These are phyloP conservation scores for Papio anubis DNA, from an alignment of 2,113 vertebrate species.

Conservation along the genomic window DNA sequence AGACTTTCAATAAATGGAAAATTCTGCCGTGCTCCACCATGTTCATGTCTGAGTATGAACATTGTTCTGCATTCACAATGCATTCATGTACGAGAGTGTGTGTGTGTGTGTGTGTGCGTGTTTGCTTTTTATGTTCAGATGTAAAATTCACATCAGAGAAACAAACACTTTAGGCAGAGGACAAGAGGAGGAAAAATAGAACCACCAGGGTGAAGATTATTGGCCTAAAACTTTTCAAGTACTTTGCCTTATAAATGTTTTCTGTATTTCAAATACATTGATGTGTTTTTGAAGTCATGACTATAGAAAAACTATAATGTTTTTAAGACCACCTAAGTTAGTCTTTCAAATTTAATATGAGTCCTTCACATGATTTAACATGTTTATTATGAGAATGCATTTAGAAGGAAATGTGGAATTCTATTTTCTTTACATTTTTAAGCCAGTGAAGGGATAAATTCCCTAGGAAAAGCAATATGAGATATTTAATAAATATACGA, in stretches of 20 bases:
- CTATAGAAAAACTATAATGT: not conserved
- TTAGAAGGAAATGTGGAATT: constrained; percentile 17
- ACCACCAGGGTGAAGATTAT: not conserved
- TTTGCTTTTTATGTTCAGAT: constrained; percentile 53
- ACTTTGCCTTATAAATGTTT: not conserved
- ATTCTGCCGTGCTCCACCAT: not conserved
- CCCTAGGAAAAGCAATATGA: not conserved
- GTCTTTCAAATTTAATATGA: not conserved
- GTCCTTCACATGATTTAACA: not conserved
- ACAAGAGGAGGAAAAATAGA: not conserved
- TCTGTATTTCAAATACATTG: constrained; percentile 8
- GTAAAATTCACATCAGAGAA: constrained; percentile 66
- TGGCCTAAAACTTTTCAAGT: not conserved
- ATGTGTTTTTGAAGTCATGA: not conserved
- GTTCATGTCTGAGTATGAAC: constrained; percentile 10
- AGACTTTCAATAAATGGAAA: constrained; percentile 4
- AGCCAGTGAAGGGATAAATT: constrained; percentile 37
- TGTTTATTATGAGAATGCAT: not conserved
- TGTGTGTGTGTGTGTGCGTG: not conserved
- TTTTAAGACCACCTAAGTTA: not conserved
- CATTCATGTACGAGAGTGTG: not conserved
- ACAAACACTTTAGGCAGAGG: constrained; percentile 35
- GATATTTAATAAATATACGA: constrained; percentile 6
- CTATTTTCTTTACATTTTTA: constrained; percentile 38
- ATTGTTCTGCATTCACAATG: not conserved